Evolutionary conservation across 2,888 invertebrate species (phyloP).

Genomic region (Leptinotarsa juncta): DNA sequence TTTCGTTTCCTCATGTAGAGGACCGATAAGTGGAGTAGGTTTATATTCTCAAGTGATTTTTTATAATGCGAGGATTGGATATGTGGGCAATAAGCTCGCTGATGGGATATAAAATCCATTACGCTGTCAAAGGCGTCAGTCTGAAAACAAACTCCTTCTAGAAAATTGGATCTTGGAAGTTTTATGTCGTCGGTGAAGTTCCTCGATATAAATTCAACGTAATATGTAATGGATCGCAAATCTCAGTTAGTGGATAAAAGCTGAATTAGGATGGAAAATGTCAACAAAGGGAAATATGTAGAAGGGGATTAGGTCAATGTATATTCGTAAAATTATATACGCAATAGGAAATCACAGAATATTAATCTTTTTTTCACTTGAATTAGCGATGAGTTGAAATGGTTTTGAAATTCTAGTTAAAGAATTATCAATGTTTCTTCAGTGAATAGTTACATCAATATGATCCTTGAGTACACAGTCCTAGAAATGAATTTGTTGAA

Average conservation of each 20-base stretch:
- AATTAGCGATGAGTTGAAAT: too few relatives aligned
- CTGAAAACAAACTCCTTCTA: constrained; percentile 15
- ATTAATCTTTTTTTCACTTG: too few relatives aligned
- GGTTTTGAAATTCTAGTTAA: too few relatives aligned
- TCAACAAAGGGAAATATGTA: too few relatives aligned
- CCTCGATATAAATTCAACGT: not conserved
- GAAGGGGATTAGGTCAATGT: too few relatives aligned
- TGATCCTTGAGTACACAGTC: too few relatives aligned
- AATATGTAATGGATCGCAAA: not conserved
- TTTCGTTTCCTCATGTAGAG: constrained; percentile 51
- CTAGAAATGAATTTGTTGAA: not conserved
- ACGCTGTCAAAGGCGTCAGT: constrained; percentile 13
- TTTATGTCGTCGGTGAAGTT: constrained; percentile 1
- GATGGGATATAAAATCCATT: constrained; percentile 21
- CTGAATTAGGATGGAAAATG: too few relatives aligned
- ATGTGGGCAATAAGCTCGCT: constrained; percentile 18
- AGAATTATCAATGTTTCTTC: too few relatives aligned
- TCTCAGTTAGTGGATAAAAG: not conserved
- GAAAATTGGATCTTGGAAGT: constrained; percentile 8
- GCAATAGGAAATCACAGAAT: too few relatives aligned
- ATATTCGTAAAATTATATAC: too few relatives aligned
- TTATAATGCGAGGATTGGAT: constrained; percentile 29
- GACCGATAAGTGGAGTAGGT: constrained; percentile 52
- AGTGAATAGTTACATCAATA: too few relatives aligned
- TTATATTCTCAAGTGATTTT: constrained; percentile 33